phyloP scores from a whole-genome alignment of 2,888 invertebrate species.

The Cylindroiulus punctatus region DNA sequence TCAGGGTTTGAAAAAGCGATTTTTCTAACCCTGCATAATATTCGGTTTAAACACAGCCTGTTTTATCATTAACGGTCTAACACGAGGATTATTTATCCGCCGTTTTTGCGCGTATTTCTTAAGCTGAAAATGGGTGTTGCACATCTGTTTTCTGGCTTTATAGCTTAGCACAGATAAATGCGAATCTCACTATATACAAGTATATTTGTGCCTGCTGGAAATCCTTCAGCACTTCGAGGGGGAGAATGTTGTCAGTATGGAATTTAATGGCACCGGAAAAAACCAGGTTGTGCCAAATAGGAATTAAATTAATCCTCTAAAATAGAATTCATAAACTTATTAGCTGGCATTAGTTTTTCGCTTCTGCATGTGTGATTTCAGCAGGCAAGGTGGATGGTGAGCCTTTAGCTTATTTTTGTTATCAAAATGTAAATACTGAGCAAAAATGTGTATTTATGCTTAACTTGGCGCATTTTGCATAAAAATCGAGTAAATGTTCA shows the following conservation, averaged over 20 bases:
- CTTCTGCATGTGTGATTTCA: too few species aligned
- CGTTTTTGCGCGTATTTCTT: background rate
- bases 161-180: constrained; percentile 4
- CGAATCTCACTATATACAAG: background rate
- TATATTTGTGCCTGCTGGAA: constrained; percentile 12
- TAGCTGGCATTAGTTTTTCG: background rate
- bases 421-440: too few species aligned
- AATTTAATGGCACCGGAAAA: background rate
- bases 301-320: background rate
- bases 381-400: too few species aligned
- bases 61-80: background rate
- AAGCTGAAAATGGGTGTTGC: constrained; percentile 23
- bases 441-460: too few species aligned
- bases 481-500: too few species aligned
- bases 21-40: background rate
- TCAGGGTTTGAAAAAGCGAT: background rate
- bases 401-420: too few species aligned
- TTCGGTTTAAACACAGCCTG: background rate
- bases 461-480: too few species aligned
- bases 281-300: background rate
- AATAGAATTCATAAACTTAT: constrained; percentile 6
- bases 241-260: background rate
- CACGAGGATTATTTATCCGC: background rate
- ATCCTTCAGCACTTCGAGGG: background rate
- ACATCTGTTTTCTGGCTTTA: constrained; percentile 16